Evolutionary conservation across 2,888 invertebrate species (phyloP).

Genomic region (Incurvaria masculella): DNA sequence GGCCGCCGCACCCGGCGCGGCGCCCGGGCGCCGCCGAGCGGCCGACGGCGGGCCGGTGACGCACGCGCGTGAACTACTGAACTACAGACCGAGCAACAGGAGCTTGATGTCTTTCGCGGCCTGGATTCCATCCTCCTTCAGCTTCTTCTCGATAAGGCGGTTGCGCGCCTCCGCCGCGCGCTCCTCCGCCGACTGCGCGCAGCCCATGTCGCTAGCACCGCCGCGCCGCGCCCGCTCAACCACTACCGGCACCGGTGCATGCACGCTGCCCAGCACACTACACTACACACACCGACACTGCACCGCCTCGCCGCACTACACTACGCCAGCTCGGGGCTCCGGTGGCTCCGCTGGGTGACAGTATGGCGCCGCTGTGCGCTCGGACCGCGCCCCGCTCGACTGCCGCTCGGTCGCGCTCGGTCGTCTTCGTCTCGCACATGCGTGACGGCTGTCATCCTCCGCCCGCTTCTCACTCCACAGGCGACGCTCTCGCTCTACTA

Average conservation of each 20-base stretch:
- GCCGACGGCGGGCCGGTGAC: not conserved
- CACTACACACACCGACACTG: not conserved
- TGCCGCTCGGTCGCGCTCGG: constrained; percentile 53
- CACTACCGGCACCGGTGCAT: constrained; percentile 57
- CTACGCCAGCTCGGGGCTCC: not conserved
- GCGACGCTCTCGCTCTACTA: not conserved
- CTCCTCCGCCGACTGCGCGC: constrained; percentile 99
- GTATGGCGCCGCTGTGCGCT: constrained; percentile 56
- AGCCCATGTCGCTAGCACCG: constrained; percentile 81
- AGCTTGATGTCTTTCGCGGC: constrained; percentile 99
- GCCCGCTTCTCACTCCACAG: constrained; percentile 3
- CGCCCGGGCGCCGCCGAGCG: too few species aligned
- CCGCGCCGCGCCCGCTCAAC: constrained; percentile 46
- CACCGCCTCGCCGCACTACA: not conserved
- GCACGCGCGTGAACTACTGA: not conserved
- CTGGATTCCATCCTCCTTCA: constrained; percentile 98
- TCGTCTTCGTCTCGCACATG: constrained; percentile 50
- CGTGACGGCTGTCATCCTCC: constrained; percentile 24
- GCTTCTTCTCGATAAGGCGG: constrained; percentile 95
- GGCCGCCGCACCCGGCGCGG: too few species aligned
- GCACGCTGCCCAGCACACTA: constrained; percentile 47
- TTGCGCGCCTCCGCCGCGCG: constrained; percentile 97
- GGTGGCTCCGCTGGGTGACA: constrained; percentile 50
- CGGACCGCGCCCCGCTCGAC: constrained; percentile 61
- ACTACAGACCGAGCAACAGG: constrained; percentile 87